Conservation (phyloP, 2,797 vertebrate species). For the Clarias pachynema region DNA sequence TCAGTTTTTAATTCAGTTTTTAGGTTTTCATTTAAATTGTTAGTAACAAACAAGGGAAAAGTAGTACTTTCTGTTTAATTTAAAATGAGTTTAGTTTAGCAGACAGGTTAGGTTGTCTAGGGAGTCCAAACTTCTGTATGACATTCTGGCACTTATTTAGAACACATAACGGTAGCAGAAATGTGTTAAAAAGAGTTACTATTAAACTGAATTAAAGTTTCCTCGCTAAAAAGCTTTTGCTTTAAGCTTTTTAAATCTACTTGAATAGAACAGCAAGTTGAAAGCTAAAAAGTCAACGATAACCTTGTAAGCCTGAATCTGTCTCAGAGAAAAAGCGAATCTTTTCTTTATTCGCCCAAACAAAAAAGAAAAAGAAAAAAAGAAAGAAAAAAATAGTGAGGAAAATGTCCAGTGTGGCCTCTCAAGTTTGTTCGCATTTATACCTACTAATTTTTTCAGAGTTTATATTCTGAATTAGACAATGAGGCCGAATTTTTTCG, state of each 20-base stretch:
- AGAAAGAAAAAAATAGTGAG: neutral
- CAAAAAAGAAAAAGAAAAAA: neutral
- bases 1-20: constrained; percentile 18
- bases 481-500: neutral
- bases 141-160: neutral
- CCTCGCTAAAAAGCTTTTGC: neutral
- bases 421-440: neutral
- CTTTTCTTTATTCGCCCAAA: neutral
- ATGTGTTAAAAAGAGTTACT: neutral
- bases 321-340: neutral
- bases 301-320: neutral
- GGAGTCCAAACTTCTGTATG: neutral
- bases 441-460: neutral
- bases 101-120: neutral
- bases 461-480: neutral
- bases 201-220: neutral
- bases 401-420: neutral
- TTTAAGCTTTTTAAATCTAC: constrained; percentile 1
- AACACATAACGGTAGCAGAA: neutral
- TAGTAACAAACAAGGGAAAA: neutral
- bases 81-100: neutral
- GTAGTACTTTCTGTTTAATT: neutral
- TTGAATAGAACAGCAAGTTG: constrained; percentile 5
- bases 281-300: neutral
- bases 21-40: constrained; percentile 22